Conservation (phyloP, 2,113 vertebrate genomes). For the Balaeniceps rex region DNA sequence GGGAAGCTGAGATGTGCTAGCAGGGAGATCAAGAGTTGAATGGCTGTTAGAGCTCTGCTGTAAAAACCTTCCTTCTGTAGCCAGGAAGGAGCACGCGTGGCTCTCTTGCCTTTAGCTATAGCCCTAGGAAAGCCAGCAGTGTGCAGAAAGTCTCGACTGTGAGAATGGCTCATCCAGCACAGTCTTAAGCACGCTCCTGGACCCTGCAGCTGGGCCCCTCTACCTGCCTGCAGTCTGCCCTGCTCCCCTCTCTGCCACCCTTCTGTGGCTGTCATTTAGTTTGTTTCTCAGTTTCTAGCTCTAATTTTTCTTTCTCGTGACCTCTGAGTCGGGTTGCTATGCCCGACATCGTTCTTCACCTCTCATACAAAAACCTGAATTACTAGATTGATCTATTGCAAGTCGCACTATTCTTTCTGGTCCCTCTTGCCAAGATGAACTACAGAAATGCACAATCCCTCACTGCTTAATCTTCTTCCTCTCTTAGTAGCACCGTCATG, state of each 20-base stretch:
- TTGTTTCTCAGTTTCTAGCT: not conserved
- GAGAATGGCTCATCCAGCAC: not conserved
- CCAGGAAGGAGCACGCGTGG: rapidly evolving
- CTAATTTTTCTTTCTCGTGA: not conserved
- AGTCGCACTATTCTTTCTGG: not conserved
- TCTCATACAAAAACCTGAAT: not conserved
- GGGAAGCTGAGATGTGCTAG: not conserved
- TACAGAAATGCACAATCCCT: not conserved
- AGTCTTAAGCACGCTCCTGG: not conserved
- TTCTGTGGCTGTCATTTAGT: not conserved
- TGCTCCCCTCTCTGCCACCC: not conserved
- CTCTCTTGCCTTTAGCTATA: not conserved
- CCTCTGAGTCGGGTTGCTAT: not conserved
- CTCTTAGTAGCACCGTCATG: not conserved
- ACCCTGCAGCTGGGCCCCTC: not conserved
- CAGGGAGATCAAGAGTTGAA: not conserved
- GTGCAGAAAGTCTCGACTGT: not conserved
- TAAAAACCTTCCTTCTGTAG: not conserved
- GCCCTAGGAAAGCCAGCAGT: not conserved
- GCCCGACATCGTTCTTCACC: not conserved
- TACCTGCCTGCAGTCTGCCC: not conserved
- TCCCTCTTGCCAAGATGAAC: not conserved
- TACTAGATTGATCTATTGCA: not conserved
- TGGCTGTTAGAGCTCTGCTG: not conserved
- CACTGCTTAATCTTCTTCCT: not conserved